Evolutionary conservation across 2,113 vertebrate species (phyloP).

Genomic region (Phyllostomus discolor): DNA sequence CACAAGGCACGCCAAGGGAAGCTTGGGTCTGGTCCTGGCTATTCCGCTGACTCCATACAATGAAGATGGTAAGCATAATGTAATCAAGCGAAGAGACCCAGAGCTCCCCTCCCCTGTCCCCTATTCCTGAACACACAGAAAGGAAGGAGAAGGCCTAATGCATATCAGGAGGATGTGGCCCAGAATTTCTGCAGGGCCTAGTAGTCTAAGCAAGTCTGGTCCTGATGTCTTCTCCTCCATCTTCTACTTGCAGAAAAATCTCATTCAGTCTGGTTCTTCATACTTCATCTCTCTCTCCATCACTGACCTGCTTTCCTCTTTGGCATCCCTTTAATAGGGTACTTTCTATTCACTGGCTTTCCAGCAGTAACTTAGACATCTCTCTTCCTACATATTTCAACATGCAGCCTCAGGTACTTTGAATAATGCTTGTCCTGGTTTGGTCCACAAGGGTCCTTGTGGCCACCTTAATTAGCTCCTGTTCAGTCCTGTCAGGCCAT

Average conservation of each 20-base stretch:
- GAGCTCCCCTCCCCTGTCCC: neutral
- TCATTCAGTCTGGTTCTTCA: neutral
- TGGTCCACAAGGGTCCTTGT: neutral
- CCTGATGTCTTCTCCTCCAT: neutral
- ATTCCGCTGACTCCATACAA: neutral
- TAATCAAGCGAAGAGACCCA: neutral
- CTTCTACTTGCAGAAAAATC: neutral
- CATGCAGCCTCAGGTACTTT: neutral
- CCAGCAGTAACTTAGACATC: neutral
- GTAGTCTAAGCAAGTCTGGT: neutral
- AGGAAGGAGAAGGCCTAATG: neutral
- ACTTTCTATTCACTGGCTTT: neutral
- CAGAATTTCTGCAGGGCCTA: neutral
- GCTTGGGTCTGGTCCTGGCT: neutral
- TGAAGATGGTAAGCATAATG: neutral
- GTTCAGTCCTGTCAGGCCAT: neutral
- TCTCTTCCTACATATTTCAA: neutral
- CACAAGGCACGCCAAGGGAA: accelerated
- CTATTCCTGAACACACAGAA: neutral
- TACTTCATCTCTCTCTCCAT: neutral
- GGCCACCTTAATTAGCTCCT: neutral
- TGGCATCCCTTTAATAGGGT: neutral
- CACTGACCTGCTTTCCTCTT: neutral
- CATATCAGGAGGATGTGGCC: accelerated
- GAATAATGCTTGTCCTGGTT: neutral